Conservation (phyloP, 2,113 vertebrate genomes). For the Clarias gariepinus region DNA sequence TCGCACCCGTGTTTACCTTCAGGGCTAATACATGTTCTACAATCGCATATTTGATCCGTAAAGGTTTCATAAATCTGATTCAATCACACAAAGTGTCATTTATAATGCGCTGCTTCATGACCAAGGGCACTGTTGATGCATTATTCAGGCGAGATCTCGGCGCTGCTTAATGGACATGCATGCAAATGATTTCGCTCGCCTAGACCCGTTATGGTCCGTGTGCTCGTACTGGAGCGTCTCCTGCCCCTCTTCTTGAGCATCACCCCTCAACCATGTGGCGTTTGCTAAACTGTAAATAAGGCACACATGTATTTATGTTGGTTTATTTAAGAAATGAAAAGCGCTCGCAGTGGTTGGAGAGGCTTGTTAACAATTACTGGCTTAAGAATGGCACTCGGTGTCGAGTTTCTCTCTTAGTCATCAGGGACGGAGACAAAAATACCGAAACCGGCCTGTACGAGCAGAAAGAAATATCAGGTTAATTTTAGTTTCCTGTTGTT, state of each 20-base stretch:
- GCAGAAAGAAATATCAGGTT: not conserved
- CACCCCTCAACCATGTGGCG: not conserved
- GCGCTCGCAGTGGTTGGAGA: conserved; percentile 8
- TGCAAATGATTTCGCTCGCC: conserved; percentile 48
- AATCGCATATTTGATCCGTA: conserved; percentile 20
- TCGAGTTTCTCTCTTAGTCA: not conserved
- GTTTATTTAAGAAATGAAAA: not conserved
- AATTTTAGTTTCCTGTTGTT: not conserved
- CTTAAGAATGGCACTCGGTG: not conserved
- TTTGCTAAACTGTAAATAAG: not conserved
- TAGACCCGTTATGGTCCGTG: not conserved
- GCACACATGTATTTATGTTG: not conserved
- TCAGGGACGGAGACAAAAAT: conserved; percentile 14
- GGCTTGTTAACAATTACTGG: conserved; percentile 24
- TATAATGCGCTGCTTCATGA: conserved; percentile 50
- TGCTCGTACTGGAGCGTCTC: not conserved
- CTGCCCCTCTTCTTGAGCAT: not conserved
- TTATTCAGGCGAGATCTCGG: conserved; percentile 46
- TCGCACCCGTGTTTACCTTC: conserved; percentile 27
- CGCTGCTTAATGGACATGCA: conserved; percentile 38
- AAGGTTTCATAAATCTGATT: conserved; percentile 41
- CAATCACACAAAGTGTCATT: conserved; percentile 36
- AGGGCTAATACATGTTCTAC: conserved; percentile 23
- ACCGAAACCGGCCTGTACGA: not conserved
- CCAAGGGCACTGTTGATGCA: conserved; percentile 45